Percentiles rank a stretch among this genome's conserved stretches.
phyloP scores from a whole-genome alignment of 2,113 vertebrate genomes.

The Paratilapia polleni region DNA sequence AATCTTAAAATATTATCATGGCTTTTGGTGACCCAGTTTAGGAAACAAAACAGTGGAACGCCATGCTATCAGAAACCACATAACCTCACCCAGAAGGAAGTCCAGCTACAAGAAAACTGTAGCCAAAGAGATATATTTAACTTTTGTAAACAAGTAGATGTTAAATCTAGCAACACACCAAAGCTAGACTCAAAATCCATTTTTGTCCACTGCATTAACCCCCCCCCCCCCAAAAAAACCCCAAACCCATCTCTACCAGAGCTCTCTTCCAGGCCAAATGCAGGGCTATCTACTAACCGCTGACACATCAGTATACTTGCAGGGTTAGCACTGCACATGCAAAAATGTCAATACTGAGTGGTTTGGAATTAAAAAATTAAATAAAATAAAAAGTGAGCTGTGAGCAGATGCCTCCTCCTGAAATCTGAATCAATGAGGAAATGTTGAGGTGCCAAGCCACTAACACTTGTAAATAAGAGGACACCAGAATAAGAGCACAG shows the following conservation, averaged over 20 bases:
- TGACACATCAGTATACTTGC: not conserved
- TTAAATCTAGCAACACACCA: not conserved
- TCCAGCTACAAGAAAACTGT: not conserved
- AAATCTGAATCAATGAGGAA: not conserved
- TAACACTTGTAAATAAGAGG: conserved; percentile 11
- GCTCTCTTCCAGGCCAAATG: not conserved
- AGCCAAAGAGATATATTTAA: not conserved
- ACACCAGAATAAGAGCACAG: conserved; percentile 30
- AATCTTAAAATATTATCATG: not conserved
- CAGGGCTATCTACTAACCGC: not conserved
- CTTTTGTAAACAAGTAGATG: not conserved
- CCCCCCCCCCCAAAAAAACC: too few species aligned
- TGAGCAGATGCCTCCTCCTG: conserved; percentile 19
- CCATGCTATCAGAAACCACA: too few species aligned
- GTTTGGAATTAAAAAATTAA: conserved; percentile 1
- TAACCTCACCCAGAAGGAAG: too few species aligned
- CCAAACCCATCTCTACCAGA: not conserved
- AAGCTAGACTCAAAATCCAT: not conserved
- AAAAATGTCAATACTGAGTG: conserved; percentile 30
- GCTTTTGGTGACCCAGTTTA: not conserved
- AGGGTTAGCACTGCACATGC: not conserved
- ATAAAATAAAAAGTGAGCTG: not conserved
- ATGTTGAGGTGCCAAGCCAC: not conserved
- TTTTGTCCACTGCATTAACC: not conserved
- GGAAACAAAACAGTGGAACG: not conserved